Base-by-base conservation (phyloP, 2,797 vertebrate species). In the Crocidura indochinensis region DNA sequence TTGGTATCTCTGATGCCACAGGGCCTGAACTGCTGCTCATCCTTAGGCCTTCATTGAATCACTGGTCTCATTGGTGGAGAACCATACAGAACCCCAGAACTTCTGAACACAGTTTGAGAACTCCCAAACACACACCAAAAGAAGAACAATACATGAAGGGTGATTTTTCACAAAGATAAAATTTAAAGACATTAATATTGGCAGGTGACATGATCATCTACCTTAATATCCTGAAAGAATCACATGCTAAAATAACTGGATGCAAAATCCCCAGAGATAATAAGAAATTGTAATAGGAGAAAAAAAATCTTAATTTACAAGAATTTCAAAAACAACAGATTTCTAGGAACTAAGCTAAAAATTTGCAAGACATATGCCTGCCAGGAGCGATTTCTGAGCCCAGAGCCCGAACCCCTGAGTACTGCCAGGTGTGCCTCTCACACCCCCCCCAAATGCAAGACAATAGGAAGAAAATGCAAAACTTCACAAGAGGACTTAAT, bases 181-280 rank as follows among this genome's bases (percentile, higher is more conserved):
- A 62, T 53, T 91, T 62, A 84, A 10, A 87, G 72, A 60, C 11
- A 87, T 73, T 76, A 47, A 65, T 90, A 80, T 56, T 9, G 77
- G 9, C 65, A 81, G 47, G 38, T 46, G 62, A 8, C 24, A 44
- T 44, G 15, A 29, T 15, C 89, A 10, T 20, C n/a, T 80, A 73
- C 69, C 49, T 68, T 60, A 9, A 47, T 60, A 79, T 56, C n/a
- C 38, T 20, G 49, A 79, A 60, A 79, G 24, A 67, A 29, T 27
- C 71, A 56, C 72, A 75, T 88, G 64, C 11, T 47, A 76, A 85
- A 46, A 27, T 82, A 47, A 8, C 22, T 73, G 80, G 15, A 51
- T 46, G 82, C 15, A 78, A 86, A 92, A 79, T 68, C 62, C 22
- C 12, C 22, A 72, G 44, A 38, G 68, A 91, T 72, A 71, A 78